Evolutionary conservation across 2,113 vertebrate species (phyloP), one percentile per base, ranked within the genome.

Genomic region (Spilogale gracilis): DNA sequence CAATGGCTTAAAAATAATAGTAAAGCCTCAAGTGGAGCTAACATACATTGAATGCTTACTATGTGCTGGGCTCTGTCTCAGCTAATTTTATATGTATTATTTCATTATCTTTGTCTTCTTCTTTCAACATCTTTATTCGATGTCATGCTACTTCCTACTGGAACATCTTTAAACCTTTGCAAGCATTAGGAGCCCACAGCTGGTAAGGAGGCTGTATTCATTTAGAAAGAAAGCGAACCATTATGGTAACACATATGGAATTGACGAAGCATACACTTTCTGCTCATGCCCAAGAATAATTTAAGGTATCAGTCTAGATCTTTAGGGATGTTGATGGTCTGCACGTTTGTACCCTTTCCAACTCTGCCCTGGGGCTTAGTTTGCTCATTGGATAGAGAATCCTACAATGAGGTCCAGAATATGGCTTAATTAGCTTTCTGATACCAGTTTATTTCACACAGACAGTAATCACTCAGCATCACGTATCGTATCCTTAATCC

Each of bases 171-270:
- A 94, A 88, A 81, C 16, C 60, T 96, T 50, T 82, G 65, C 43
- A 90, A 98, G 87, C 48, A 95, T 21, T 69, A 50, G 65, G 38
- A 92, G 80, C 79, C 79, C 92, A 83, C 80, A 97, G 69, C 95
- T 97, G 92, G 48, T 87, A 95, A 83, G 71, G 52, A 95, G 63
- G 84, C 45, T 94, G 18, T 23, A 43, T 95, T 92, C 80, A 92
- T 89, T 96, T 87, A 91, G 74, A 92, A 96, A 93, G 48, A 56
- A 80, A 98, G 92, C 54, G 48, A 95, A 85, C 25, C 76, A 92
- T 85, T 78, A 91, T 2, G 96, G 87, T 21, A 83, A 80, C 79
- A 81, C 86, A 94, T 63, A 74, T 0, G 63, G 69, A 85, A 12
- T 14, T 85, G 71, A 48, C n/a, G 84, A 54, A 67, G 65, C 30